phyloP scores from a whole-genome alignment of 2,797 vertebrate species.

The Australoheros facetus region DNA sequence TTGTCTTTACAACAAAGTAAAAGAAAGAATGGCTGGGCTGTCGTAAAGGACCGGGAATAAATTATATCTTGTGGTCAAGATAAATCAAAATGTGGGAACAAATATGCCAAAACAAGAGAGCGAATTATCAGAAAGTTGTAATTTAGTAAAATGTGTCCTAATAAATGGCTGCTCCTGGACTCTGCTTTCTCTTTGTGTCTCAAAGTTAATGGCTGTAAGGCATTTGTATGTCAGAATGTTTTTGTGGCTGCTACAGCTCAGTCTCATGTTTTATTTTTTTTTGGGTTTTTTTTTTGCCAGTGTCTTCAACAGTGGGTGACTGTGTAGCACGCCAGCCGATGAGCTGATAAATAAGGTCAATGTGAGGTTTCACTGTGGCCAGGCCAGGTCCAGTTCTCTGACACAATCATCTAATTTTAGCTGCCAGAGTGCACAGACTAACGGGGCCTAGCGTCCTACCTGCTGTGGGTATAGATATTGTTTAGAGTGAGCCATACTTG shows the following conservation, averaged over 20 bases:
- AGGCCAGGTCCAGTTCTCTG: slow-evolving; percentile 21
- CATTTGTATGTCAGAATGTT: neutral
- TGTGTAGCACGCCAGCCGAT: slow-evolving; percentile 26
- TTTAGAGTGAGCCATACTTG: neutral
- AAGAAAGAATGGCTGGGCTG: neutral
- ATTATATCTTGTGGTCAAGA: neutral
- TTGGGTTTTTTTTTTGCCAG: neutral
- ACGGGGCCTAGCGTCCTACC: slow-evolving; percentile 1
- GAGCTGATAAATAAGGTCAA: slow-evolving; percentile 62
- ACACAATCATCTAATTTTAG: slow-evolving; percentile 33
- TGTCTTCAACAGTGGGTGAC: slow-evolving; percentile 4
- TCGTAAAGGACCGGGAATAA: neutral
- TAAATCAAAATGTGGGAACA: slow-evolving; percentile 1
- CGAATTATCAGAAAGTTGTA: neutral
- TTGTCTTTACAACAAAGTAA: neutral
- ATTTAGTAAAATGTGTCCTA: neutral
- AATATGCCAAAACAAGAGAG: neutral
- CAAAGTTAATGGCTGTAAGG: neutral
- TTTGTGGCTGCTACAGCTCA: neutral
- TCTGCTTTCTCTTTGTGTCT: neutral
- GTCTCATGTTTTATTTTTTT: neutral
- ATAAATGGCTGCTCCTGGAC: neutral
- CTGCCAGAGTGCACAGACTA: slow-evolving; percentile 17
- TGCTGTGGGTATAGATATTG: neutral
- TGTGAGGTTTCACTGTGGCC: slow-evolving; percentile 40